Conservation (phyloP, 2,888 invertebrate species). For the Philaethria dido region DNA sequence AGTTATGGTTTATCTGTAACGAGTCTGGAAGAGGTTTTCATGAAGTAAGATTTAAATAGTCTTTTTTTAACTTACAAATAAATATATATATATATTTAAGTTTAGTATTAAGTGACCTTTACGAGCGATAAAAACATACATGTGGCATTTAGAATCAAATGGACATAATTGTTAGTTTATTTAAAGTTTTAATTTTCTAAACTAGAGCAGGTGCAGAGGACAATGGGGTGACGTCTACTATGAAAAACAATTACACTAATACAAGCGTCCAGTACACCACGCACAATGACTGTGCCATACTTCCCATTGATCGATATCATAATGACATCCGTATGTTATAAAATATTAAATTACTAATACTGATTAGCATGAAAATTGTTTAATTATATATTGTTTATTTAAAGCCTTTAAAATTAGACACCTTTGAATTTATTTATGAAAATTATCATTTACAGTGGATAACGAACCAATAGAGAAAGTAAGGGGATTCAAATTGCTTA, state of each 20-base stretch:
- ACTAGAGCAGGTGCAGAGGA: conserved; percentile 73
- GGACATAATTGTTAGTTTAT: background rate
- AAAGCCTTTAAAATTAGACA: no score
- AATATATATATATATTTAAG: background rate
- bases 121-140: background rate
- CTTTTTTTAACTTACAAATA: no score
- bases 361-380: background rate
- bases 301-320: conserved; percentile 53
- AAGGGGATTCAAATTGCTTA: conserved; percentile 65
- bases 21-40: conserved; percentile 96
- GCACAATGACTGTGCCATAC: conserved; percentile 55
- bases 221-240: conserved; percentile 50
- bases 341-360: background rate
- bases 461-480: conserved; percentile 69
- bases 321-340: conserved; percentile 43
- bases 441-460: conserved; percentile 59
- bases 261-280: conserved; percentile 12
- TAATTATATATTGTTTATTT: background rate
- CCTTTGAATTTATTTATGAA: background rate
- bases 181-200: conserved; percentile 31
- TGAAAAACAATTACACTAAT: conserved; percentile 45
- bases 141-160: background rate
- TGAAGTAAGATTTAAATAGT: conserved; percentile 83
- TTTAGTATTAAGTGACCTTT: background rate
- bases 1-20: conserved; percentile 94